A percentile compares a stretch with the other conserved stretches of the same genome.
Evolutionary conservation across 2,113 vertebrate species (phyloP).

Genomic region (Dasyprocta punctata): DNA sequence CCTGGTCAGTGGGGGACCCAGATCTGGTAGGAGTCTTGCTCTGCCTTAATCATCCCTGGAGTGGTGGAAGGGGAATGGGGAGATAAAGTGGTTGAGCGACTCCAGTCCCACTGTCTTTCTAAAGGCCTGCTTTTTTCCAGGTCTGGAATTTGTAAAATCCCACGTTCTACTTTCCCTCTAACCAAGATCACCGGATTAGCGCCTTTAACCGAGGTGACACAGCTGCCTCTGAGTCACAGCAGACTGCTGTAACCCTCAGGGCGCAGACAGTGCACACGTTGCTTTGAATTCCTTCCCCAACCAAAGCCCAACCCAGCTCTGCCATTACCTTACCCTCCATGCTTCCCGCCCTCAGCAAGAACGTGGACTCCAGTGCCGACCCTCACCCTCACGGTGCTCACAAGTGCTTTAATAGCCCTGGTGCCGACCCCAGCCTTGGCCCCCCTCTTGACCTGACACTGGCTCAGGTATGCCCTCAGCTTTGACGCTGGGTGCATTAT

Average conservation of each 20-base stretch:
- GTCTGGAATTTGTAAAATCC: slow-evolving; percentile 17
- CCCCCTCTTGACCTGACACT: not conserved
- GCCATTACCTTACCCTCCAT: not conserved
- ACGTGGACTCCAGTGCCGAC: not conserved
- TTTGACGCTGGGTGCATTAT: not conserved
- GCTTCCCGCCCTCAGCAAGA: not conserved
- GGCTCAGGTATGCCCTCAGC: not conserved
- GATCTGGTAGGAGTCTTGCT: not conserved
- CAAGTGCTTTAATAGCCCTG: not conserved
- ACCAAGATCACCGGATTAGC: slow-evolving; percentile 28
- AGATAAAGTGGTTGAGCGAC: not conserved
- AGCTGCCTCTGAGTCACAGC: slow-evolving; percentile 62
- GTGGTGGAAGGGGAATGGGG: not conserved
- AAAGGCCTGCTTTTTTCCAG: not conserved
- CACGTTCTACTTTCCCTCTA: slow-evolving; percentile 38
- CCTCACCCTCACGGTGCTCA: not conserved
- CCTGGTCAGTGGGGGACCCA: not conserved
- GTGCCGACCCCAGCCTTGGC: not conserved
- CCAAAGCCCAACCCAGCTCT: not conserved
- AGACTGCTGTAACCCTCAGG: not conserved
- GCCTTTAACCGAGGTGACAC: not conserved
- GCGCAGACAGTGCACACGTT: slow-evolving; percentile 53
- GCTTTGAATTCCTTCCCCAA: not conserved
- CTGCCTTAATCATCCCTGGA: not conserved
- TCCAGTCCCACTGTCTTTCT: not conserved